Base-by-base conservation (phyloP, 2,797 vertebrate genomes). In the Sparidentex hasta region DNA sequence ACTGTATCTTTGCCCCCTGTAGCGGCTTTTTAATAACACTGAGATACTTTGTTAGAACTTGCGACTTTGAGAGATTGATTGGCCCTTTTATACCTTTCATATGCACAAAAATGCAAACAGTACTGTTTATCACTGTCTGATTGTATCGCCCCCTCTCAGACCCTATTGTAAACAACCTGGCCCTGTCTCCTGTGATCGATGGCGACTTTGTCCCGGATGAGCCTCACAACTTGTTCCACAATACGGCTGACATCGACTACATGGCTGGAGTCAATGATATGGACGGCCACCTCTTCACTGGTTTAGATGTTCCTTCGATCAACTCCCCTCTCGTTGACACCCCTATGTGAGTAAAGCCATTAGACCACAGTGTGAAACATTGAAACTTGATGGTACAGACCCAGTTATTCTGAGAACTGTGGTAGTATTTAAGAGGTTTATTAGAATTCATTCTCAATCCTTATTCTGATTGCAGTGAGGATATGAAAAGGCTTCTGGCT, bases 141-240 rank as follows among this genome's bases (percentile, higher is more conserved):
- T n/a, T 65, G 3, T 71, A n/a, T 82, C 9, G 76, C 4, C 43
- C 29, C 77, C 50, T 44, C 33, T 70, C 87, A 99, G 98, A 78
- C 0, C 96, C 97, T 0, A 0, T 96, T 0, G 61, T 97, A 8
- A 5, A 84, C 33, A 96, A 96, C 44, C 85, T 99, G 16, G 52
- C n/a, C 18, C 83, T 97, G 18, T 3, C 92, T 18, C 94, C 97
- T 0, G 97, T 98, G 0, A 0, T 99, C 0, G 98, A 99, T 0
- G 98, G 98, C 0, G 97, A 99, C 85, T 98, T 99, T 92, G 70
- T 99, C 51, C 98, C 98, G 0, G 95, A 95, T 3, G 29, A 90
- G 0, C 97, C 97, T 1, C 5, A 84, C 17, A 95, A 96, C 0
- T 94, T 99, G 69, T 99, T 96, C 46, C 83, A 89, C 86, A 98